phyloP scores from a whole-genome alignment of 2,888 invertebrate genomes.

The Pollenia griseotomentosa region DNA sequence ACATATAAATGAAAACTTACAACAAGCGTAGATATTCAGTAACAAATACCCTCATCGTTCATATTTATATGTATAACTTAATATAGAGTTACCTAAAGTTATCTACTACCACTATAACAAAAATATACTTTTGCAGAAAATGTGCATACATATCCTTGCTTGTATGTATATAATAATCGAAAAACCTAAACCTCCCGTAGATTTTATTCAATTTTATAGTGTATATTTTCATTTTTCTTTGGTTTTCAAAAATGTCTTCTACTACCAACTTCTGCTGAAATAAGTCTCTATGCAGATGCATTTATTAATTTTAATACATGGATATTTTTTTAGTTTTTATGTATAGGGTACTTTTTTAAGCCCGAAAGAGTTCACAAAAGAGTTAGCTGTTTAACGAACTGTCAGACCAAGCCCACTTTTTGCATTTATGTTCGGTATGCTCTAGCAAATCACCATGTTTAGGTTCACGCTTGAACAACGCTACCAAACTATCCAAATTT shows the following conservation, averaged over 20 bases:
- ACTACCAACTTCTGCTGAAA: neutral
- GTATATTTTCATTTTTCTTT: constrained; percentile 33
- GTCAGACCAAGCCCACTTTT: no score
- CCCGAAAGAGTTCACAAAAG: no score
- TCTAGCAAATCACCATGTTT: no score
- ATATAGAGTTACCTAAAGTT: no score
- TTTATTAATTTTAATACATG: neutral
- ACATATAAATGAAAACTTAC: neutral
- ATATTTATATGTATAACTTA: neutral
- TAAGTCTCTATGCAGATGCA: neutral
- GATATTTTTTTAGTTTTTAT: neutral
- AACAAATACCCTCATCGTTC: neutral
- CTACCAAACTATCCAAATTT: no score
- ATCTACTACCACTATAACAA: no score
- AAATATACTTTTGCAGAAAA: no score
- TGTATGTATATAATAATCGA: neutral
- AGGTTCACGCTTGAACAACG: no score
- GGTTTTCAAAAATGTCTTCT: constrained; percentile 5
- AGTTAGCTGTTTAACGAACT: no score
- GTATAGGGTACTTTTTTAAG: neutral
- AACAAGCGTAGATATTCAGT: neutral
- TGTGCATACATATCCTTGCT: no score
- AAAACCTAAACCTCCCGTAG: constrained; percentile 64
- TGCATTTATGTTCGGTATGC: no score
- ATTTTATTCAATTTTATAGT: constrained; percentile 61